A percentile compares a stretch with the other conserved stretches of the same genome.
phyloP scores from a whole-genome alignment of 2,797 vertebrate species.

The Propithecus perrieri region DNA sequence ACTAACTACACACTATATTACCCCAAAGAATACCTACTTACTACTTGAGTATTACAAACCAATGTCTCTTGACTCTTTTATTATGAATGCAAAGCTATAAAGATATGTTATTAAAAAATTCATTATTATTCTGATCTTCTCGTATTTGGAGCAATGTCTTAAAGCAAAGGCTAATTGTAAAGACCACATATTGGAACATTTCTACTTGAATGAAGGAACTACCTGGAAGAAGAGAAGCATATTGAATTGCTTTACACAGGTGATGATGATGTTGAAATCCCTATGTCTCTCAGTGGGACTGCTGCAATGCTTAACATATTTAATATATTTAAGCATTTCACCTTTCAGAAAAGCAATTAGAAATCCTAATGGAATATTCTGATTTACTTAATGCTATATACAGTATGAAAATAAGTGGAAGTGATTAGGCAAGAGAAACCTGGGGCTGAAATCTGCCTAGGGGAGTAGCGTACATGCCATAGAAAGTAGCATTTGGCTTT shows the following conservation, averaged over 20 bases:
- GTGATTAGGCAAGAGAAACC: conserved; percentile 60
- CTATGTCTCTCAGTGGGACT: background rate
- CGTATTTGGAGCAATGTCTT: background rate
- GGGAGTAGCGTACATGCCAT: background rate
- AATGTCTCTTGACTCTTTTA: background rate
- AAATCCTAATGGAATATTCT: conserved; percentile 22
- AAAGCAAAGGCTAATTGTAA: conserved; percentile 55
- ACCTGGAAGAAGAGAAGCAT: background rate
- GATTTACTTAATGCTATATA: conserved; percentile 46
- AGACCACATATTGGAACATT: background rate
- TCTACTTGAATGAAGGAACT: background rate
- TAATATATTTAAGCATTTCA: conserved; percentile 18
- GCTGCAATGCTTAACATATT: conserved; percentile 15
- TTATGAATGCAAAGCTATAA: background rate
- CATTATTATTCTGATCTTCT: conserved; percentile 28
- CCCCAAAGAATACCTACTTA: background rate
- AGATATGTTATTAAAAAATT: conserved; percentile 29
- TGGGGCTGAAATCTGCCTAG: background rate
- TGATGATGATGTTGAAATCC: background rate
- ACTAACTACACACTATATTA: background rate
- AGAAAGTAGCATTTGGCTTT: conserved; percentile 58
- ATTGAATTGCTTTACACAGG: background rate
- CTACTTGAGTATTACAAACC: background rate
- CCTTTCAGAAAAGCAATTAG: conserved; percentile 56
- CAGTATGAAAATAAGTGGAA: conserved; percentile 66